Evolutionary conservation across 1,140 invertebrate genomes (phyloP), one percentile per base, ranked within the genome.

Genomic region (Sipha flava): DNA sequence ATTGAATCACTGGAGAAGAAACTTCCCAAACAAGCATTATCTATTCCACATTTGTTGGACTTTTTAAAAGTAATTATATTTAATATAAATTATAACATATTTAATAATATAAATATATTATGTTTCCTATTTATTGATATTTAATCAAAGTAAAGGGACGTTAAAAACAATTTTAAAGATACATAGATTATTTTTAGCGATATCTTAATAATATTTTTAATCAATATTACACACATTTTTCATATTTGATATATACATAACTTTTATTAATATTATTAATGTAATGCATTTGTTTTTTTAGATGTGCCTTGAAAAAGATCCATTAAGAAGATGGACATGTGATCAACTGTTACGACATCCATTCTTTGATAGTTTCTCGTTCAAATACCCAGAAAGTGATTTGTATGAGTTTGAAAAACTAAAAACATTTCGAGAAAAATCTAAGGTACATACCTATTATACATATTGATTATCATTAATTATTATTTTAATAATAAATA

Each of bases 221-320:
- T n/a, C n/a, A n/a, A n/a, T n/a, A n/a, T n/a, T n/a, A n/a, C n/a
- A n/a, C n/a, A n/a, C n/a, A n/a, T n/a, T n/a, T n/a, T n/a, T n/a
- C n/a, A n/a, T n/a, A n/a, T n/a, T n/a, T n/a, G n/a, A n/a, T n/a
- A n/a, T n/a, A n/a, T n/a, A n/a, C n/a, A n/a, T n/a, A n/a, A n/a
- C n/a, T n/a, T n/a, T n/a, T n/a, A n/a, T n/a, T n/a, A n/a, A n/a
- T n/a, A n/a, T n/a, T n/a, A n/a, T n/a, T n/a, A n/a, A n/a, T 52
- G 0, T 68, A 49, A 16, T 59, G 9, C 4, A 59, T 23, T 31
- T 26, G 4, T 59, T 2, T 26, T n/a, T 87, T 21, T 85, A 95
- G 91, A 95, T 93, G 90, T 99, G 97, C 85, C 86, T 99, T 68
- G 94, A 97, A 84, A 96, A 96, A 86, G 95, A 99, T 87, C 97